Evolutionary conservation across 2,888 invertebrate genomes (phyloP).

Genomic region (Thecocarcelia acutangulata): DNA sequence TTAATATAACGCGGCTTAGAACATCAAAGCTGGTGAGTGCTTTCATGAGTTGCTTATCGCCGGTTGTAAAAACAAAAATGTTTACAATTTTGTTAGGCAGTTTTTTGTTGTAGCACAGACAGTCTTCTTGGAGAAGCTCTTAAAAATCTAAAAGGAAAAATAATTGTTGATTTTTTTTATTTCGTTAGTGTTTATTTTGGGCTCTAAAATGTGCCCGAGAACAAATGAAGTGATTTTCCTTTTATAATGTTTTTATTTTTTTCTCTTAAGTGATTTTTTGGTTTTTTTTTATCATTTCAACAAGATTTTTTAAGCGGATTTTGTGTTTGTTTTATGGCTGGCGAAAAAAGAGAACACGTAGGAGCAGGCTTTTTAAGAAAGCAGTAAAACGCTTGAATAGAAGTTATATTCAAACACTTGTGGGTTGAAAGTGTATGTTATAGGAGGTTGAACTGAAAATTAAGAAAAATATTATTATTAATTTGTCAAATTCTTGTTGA

Average conservation of each 20-base stretch:
- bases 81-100: background rate
- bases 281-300: conserved; percentile 27
- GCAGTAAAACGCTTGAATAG: background rate
- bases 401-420: background rate
- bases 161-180: conserved; percentile 31
- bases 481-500: too few species aligned
- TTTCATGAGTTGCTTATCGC: conserved; percentile 18
- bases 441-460: conserved; percentile 19
- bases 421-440: too few species aligned
- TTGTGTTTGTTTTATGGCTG: background rate
- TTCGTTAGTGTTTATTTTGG: conserved; percentile 33
- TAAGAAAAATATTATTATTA: background rate
- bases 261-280: conserved; percentile 17
- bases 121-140: background rate
- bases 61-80: conserved; percentile 5
- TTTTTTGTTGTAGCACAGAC: background rate
- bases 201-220: conserved; percentile 14
- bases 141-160: conserved; percentile 24
- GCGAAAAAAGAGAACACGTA: background rate
- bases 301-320: background rate
- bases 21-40: conserved; percentile 44
- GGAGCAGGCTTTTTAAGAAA: background rate
- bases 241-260: conserved; percentile 7
- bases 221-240: conserved; percentile 2
- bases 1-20: conserved; percentile 24